These are phyloP conservation scores for Amyelois transitella DNA, from an alignment of 1,140 invertebrate species.

Conservation along the genomic window DNA sequence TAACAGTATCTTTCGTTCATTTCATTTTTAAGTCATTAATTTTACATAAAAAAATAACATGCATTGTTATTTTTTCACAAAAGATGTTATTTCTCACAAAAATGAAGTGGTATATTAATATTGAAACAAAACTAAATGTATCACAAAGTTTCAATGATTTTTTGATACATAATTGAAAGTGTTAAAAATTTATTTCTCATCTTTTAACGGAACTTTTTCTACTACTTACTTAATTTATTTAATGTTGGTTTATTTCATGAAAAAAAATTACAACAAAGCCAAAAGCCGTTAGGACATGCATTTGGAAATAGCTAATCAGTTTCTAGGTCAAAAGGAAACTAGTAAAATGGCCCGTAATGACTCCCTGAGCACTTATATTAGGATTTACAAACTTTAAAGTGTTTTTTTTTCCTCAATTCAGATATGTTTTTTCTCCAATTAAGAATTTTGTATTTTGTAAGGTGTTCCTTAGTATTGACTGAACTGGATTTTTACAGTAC, in stretches of 20 bases:
- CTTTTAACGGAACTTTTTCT: neutral
- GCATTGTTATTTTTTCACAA: neutral
- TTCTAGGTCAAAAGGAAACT: neutral
- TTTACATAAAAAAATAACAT: neutral
- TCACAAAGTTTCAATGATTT: neutral
- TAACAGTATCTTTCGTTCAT: no score
- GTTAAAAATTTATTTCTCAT: neutral
- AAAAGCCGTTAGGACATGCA: slow-evolving; percentile 43
- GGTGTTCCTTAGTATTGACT: no score
- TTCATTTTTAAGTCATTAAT: no score
- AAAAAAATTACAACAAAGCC: slow-evolving; percentile 20
- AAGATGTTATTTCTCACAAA: slow-evolving; percentile 1
- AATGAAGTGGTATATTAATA: neutral
- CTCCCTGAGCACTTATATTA: no score
- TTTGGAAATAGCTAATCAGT: slow-evolving; percentile 12
- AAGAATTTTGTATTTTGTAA: no score
- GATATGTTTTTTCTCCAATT: no score
- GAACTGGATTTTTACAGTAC: no score
- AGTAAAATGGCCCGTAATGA: neutral
- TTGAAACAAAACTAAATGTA: neutral
- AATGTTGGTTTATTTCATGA: neutral
- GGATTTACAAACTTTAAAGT: no score
- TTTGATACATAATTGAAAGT: neutral
- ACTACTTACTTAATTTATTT: neutral
- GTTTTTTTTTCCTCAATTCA: no score